Conservation (phyloP, 2,113 vertebrate species). For the Fulica atra region DNA sequence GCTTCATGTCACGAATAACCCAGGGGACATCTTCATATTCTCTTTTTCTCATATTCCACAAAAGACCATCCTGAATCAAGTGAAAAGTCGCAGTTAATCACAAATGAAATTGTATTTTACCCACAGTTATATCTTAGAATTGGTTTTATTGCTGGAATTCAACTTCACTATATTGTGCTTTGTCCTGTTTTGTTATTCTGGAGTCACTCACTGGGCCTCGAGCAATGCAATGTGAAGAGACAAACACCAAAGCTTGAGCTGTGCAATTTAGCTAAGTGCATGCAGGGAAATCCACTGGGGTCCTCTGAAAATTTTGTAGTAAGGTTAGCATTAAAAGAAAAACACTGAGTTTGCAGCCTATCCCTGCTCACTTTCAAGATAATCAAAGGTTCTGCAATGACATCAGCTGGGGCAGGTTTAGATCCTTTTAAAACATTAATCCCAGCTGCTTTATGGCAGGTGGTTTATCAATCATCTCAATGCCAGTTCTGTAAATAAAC, state of each 20-base stretch:
- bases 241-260: not conserved
- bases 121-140: accelerated
- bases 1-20: not conserved
- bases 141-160: not conserved
- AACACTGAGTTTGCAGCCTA: not conserved
- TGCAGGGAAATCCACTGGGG: not conserved
- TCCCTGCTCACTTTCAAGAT: not conserved
- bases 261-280: not conserved
- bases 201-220: not conserved
- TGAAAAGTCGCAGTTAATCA: not conserved
- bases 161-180: not conserved
- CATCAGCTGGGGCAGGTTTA: not conserved
- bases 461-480: not conserved
- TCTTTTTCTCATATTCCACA: not conserved
- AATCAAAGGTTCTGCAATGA: not conserved
- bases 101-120: not conserved
- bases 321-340: not conserved
- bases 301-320: not conserved
- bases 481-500: not conserved
- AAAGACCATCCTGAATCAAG: not conserved
- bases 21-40: not conserved
- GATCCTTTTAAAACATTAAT: not conserved
- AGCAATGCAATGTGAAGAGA: not conserved
- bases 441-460: not conserved
- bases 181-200: not conserved